phyloP scores from a whole-genome alignment of 2,797 vertebrate species.

The Hemitrygon akajei region DNA sequence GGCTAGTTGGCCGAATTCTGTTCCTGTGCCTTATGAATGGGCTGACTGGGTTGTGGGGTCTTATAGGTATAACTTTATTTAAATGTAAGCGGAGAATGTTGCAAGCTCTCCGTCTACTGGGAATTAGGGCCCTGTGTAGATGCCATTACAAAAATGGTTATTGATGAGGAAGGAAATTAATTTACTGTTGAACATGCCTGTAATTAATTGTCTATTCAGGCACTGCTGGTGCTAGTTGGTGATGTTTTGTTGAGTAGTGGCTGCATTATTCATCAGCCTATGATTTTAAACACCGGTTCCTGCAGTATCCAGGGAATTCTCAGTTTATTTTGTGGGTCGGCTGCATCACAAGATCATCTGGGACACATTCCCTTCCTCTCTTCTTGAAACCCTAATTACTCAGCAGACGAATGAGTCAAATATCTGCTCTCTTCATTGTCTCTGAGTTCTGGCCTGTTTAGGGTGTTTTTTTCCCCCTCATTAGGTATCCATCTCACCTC shows the following conservation, averaged over 20 bases:
- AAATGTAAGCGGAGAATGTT: no score
- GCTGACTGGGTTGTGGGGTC: no score
- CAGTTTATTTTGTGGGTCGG: neutral
- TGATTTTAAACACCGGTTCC: neutral
- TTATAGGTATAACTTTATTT: no score
- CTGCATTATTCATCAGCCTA: constrained; percentile 6
- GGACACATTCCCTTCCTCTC: neutral
- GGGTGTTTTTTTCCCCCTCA: neutral
- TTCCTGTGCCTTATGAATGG: no score
- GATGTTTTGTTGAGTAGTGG: neutral
- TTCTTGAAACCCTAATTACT: neutral
- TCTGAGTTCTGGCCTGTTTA: neutral
- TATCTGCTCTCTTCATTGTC: neutral
- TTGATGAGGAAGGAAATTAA: constrained; percentile 6
- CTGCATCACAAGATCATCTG: neutral
- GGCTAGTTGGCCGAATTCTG: no score
- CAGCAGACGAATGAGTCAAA: neutral
- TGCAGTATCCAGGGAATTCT: neutral
- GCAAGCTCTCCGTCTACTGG: neutral
- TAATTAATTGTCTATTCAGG: neutral
- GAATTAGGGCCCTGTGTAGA: neutral
- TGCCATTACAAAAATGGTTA: neutral
- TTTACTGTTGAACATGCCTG: neutral
- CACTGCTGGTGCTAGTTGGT: neutral
- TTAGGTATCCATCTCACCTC: neutral